Evolutionary conservation across 2,888 invertebrate species (phyloP).

Genomic region (Amiota minor): DNA sequence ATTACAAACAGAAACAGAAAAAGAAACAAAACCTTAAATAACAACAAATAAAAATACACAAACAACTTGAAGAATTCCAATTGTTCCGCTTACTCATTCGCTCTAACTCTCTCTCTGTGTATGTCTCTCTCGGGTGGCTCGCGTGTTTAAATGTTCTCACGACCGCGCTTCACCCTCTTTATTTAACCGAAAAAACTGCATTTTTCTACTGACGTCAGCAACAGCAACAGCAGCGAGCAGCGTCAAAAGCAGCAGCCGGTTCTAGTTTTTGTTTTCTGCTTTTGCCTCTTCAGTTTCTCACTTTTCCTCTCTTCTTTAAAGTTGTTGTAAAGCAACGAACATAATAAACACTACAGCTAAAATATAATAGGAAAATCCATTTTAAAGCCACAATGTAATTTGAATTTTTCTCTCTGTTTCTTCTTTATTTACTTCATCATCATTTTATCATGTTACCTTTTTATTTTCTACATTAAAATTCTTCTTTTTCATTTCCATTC

Average conservation of each 20-base stretch:
- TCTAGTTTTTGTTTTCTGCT: conserved; percentile 4
- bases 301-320: not conserved
- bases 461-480: not conserved
- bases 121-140: not conserved
- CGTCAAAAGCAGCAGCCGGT: not conserved
- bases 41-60: conserved; percentile 5
- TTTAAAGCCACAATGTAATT: conserved; percentile 18
- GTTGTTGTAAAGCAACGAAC: not conserved
- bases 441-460: not conserved
- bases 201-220: conserved; percentile 27
- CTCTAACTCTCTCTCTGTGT: not conserved
- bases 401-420: not conserved
- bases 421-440: not conserved
- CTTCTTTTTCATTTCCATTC: no score
- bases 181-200: conserved; percentile 3
- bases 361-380: not conserved
- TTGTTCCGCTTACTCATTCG: not conserved
- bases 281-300: conserved; percentile 8
- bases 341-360: not conserved
- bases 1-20: not conserved
- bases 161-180: not conserved
- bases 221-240: not conserved
- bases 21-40: not conserved
- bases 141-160: conserved; percentile 1
- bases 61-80: conserved; percentile 18